Evolutionary conservation across 2,797 vertebrate genomes (phyloP), one percentile per base, ranked within the genome.

Genomic region (Pogoniulus pusillus): DNA sequence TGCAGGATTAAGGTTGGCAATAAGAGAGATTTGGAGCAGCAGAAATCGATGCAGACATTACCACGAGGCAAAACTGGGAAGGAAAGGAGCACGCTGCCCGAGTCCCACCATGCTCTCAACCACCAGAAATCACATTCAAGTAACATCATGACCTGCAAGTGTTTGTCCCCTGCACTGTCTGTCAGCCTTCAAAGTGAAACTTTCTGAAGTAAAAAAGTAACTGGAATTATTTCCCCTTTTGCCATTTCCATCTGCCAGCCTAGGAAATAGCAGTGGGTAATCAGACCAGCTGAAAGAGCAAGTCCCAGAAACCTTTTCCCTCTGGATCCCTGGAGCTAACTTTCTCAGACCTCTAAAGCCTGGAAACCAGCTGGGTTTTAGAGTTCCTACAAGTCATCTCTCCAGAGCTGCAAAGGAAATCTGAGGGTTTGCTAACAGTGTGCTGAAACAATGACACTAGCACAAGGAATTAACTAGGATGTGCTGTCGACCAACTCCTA

Each of bases 161-260:
- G 22, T 81, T 90, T 87, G 63, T 64, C 23, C 34, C 26, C 41
- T 64, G 18, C 23, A 70, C 45, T 1, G 55, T 49, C 51, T 47
- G 7, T 70, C 53, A 59, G 27, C 16, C 13, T 82, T 81, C 32
- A 85, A 47, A 89, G 54, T 32, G 69, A 75, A 51, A 57, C 32
- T n/a, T 60, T 65, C 77, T 71, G 35, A 84, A 69, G 9, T 69
- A 35, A 45, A 62, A 32, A n/a, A 18, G 13, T 12, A 55, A 64
- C 27, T 45, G 35, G 19, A 83, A 78, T 75, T 73, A 32, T 86
- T 94, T 91, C 73, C n/a, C 43, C 77, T 58, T 63, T 62, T 78
- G 22, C 63, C 59, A 81, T 89, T 93, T 83, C 51, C 13, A 49
- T 64, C 66, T 91, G 39, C 84, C 73, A 94, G 49, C 37, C 78